A percentile compares a stretch with the other conserved stretches of the same genome.
These are phyloP conservation scores for Pristionchus maxplancki DNA, from an alignment of 2,888 invertebrate genomes.

Conservation along the genomic window DNA sequence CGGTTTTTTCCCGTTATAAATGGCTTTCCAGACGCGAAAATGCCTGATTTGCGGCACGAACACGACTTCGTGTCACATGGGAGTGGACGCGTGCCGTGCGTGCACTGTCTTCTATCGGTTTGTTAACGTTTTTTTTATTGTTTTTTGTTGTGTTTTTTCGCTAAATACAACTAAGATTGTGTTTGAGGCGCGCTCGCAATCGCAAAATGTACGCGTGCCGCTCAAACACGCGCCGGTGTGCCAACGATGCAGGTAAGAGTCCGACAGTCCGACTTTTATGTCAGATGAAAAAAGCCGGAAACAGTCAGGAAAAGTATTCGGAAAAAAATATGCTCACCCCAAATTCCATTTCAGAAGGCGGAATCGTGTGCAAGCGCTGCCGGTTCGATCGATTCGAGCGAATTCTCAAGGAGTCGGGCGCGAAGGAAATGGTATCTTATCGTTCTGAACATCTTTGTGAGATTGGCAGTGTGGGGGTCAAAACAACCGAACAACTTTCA, in stretches of 20 bases:
- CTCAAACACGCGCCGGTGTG: neutral
- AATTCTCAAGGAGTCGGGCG: neutral
- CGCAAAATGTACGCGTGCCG: constrained; percentile 7
- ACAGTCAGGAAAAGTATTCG: too few relatives aligned
- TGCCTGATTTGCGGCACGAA: constrained; percentile 27
- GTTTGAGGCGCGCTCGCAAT: neutral
- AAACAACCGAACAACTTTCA: too few relatives aligned
- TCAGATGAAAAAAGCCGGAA: too few relatives aligned
- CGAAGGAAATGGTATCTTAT: constrained; percentile 10
- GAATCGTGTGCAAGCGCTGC: neutral
- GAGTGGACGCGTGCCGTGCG: neutral
- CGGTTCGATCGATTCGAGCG: constrained; percentile 24
- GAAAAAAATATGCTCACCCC: too few relatives aligned
- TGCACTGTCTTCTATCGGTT: neutral
- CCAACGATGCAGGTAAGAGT: neutral
- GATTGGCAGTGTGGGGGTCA: too few relatives aligned
- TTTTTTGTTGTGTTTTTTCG: neutral
- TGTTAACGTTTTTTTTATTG: neutral
- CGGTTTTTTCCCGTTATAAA: neutral
- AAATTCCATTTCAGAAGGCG: neutral
- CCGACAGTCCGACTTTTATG: too few relatives aligned
- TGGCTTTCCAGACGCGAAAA: neutral
- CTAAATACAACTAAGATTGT: neutral
- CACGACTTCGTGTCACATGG: neutral
- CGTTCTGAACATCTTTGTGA: too few relatives aligned